Evolutionary conservation across 2,797 vertebrate species (phyloP).

Genomic region (Lagodon rhomboides): DNA sequence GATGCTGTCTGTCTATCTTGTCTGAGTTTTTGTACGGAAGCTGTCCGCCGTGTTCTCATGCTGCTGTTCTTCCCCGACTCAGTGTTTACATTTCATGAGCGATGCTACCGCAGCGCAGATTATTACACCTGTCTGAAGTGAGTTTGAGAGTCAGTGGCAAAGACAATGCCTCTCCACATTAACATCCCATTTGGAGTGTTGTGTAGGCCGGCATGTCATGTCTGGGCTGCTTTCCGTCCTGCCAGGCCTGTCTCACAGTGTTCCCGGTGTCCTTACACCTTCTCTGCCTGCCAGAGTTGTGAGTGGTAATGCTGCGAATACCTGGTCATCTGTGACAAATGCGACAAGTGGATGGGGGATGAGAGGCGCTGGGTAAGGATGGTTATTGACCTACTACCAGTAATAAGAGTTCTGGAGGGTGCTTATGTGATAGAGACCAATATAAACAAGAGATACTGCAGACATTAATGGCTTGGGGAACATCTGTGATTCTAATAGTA

Average conservation of each 20-base stretch:
- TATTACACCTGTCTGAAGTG: background rate
- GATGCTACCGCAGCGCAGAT: background rate
- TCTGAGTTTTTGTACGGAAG: background rate
- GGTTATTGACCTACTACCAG: slow-evolving; percentile 22
- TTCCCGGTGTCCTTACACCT: slow-evolving; percentile 25
- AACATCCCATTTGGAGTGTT: slow-evolving; percentile 25
- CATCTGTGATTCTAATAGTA: background rate
- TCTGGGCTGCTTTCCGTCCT: slow-evolving; percentile 22
- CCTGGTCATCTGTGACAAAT: slow-evolving; percentile 54
- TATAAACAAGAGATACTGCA: background rate
- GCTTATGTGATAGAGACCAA: slow-evolving; percentile 10
- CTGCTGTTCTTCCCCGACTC: background rate
- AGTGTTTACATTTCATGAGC: background rate
- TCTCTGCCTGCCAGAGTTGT: slow-evolving; percentile 33
- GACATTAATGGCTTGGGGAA: background rate
- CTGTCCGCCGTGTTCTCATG: background rate
- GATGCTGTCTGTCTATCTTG: background rate
- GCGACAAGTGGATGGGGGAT: slow-evolving; percentile 20
- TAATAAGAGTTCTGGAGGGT: slow-evolving; percentile 25
- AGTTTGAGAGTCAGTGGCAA: background rate
- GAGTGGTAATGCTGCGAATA: slow-evolving; percentile 60
- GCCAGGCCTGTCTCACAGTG: slow-evolving; percentile 23
- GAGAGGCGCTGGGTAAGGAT: slow-evolving; percentile 18
- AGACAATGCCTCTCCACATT: slow-evolving; percentile 21
- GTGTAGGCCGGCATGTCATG: slow-evolving; percentile 27